Conservation (phyloP, 2,113 vertebrate species). For the Oxygymnocypris stewartii region DNA sequence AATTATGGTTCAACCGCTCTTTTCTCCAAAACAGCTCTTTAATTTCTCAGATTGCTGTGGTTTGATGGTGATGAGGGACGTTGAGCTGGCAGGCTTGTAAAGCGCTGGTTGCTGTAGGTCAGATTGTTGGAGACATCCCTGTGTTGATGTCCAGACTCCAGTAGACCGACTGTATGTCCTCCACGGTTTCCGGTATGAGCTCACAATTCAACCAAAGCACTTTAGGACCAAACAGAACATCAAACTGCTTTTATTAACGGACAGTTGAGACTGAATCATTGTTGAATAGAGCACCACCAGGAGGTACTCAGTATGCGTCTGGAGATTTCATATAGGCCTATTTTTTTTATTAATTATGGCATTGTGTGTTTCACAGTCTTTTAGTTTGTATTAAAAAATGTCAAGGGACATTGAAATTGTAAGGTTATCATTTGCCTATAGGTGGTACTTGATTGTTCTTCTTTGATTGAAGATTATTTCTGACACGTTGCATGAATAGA, state of each 20-base stretch:
- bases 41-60: conserved; percentile 66
- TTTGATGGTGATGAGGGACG: conserved; percentile 40
- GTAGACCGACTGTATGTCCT: not conserved
- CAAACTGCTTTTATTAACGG: not conserved
- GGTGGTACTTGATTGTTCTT: not conserved
- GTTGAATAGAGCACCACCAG: not conserved
- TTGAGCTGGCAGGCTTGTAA: not conserved
- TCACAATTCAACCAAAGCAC: not conserved
- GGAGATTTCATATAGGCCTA: not conserved
- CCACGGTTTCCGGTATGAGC: not conserved
- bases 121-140: not conserved
- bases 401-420: not conserved
- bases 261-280: not conserved
- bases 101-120: conserved; percentile 32
- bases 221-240: not conserved
- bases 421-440: no score
- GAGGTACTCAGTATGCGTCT: not conserved
- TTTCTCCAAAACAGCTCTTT: conserved; percentile 67
- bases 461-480: not conserved
- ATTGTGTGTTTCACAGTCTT: not conserved
- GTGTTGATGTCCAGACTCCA: not conserved
- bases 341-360: not conserved
- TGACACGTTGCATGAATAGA: not conserved
- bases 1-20: conserved; percentile 46
- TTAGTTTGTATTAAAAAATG: not conserved